Evolutionary conservation across 1,140 invertebrate genomes (phyloP).

Genomic region (fruit fly (Drosophila melanogaster)): DNA sequence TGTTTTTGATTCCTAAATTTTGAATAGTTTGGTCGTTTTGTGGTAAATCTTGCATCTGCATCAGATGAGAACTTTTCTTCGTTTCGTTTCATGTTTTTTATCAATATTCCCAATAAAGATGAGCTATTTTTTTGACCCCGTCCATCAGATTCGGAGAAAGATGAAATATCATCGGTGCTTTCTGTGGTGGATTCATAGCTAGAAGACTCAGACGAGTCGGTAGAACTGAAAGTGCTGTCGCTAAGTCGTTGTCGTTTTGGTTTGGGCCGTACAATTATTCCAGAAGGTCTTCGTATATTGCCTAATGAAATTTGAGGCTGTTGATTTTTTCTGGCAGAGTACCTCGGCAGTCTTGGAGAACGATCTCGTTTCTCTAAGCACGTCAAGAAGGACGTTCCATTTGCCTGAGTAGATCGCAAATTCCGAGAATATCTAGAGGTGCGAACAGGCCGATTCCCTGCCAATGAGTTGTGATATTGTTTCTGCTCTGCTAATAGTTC

Average conservation of each 20-base stretch:
- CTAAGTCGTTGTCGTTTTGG: slow-evolving; percentile 9
- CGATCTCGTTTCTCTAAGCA: not conserved
- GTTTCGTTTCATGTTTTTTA: not conserved
- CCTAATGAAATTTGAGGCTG: slow-evolving; percentile 1
- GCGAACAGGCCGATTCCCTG: not conserved
- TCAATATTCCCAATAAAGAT: not conserved
- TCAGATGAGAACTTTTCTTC: no score
- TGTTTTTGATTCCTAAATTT: not conserved
- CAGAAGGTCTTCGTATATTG: not conserved
- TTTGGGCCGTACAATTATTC: not conserved
- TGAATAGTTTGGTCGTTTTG: not conserved
- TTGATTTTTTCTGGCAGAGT: not conserved
- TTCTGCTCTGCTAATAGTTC: not conserved
- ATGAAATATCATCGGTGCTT: slow-evolving; percentile 21
- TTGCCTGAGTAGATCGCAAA: not conserved
- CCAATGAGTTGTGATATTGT: not conserved
- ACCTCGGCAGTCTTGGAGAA: not conserved
- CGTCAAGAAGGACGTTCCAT: not conserved
- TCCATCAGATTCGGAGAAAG: not conserved
- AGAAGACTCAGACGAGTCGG: slow-evolving; percentile 5
- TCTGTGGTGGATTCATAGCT: slow-evolving; percentile 20
- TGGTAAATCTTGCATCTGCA: no score
- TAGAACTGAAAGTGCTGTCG: slow-evolving; percentile 11
- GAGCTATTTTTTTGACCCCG: not conserved
- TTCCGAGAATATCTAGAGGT: not conserved